Conservation (phyloP, 1,140 invertebrate genomes). For the Ladona fulva region DNA sequence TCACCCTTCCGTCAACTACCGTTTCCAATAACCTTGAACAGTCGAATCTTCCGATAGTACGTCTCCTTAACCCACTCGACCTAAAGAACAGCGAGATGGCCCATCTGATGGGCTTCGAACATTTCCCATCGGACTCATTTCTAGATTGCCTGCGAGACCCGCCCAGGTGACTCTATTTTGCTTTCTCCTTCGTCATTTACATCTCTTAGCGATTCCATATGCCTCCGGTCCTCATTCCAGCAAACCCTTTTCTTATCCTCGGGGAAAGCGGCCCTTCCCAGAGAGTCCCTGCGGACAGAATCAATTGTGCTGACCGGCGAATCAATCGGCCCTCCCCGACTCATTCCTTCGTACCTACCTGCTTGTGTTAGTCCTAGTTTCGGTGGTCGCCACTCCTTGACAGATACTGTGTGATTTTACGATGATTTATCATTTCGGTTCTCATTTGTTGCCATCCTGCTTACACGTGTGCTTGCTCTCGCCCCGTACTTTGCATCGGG, state of each 20-base stretch:
- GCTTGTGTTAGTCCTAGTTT: too few relatives aligned
- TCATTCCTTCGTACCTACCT: too few relatives aligned
- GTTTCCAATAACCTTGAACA: background rate
- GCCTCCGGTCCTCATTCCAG: background rate
- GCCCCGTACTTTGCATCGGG: too few relatives aligned
- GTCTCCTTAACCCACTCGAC: background rate
- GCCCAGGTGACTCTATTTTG: background rate
- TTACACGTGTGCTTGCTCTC: too few relatives aligned
- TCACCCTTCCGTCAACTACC: background rate
- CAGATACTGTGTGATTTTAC: too few relatives aligned
- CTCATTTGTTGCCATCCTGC: too few relatives aligned
- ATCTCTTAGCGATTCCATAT: background rate
- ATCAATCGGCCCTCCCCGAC: too few relatives aligned
- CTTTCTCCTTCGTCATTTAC: background rate
- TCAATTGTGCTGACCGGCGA: too few relatives aligned
- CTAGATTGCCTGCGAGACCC: background rate
- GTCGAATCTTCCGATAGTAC: background rate
- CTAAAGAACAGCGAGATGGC: background rate
- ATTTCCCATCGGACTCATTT: background rate
- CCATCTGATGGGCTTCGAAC: background rate
- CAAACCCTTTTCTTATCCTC: background rate
- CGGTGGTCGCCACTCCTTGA: too few relatives aligned
- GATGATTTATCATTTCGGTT: too few relatives aligned
- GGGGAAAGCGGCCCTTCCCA: too few relatives aligned
- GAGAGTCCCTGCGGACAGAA: too few relatives aligned